Conservation (phyloP, 2,113 vertebrate genomes). For the Hystrix brachyura region DNA sequence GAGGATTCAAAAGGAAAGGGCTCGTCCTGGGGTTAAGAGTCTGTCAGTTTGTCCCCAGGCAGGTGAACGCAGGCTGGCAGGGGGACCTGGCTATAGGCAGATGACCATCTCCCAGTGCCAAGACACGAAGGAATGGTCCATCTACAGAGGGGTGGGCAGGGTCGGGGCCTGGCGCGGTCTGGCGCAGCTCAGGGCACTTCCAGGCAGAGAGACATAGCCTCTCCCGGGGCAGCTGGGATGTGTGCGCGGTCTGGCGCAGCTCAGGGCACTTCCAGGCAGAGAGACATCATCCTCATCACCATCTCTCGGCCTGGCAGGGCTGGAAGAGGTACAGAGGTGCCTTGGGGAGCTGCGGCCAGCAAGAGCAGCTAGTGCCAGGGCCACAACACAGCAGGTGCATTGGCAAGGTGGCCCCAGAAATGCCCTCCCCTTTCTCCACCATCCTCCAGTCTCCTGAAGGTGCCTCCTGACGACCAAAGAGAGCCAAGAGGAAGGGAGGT, state of each 20-base stretch:
- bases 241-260: accelerated
- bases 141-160: neutral
- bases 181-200: no score
- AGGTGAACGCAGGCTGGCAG: neutral
- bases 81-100: no score
- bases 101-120: neutral
- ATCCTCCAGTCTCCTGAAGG: neutral
- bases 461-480: neutral
- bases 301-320: neutral
- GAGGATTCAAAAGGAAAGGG: neutral
- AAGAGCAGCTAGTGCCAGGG: neutral
- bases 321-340: neutral
- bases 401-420: accelerated
- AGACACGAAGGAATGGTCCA: neutral
- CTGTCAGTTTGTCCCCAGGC: neutral
- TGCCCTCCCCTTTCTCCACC: no score
- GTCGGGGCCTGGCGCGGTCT: accelerated
- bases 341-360: accelerated
- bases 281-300: neutral
- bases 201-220: no score
- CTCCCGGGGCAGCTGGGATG: no score
- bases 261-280: neutral
- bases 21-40: neutral
- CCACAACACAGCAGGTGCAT: accelerated
- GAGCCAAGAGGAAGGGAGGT: neutral